Conservation (phyloP, 2,888 invertebrate genomes). For the Cosmopolites sordidus region DNA sequence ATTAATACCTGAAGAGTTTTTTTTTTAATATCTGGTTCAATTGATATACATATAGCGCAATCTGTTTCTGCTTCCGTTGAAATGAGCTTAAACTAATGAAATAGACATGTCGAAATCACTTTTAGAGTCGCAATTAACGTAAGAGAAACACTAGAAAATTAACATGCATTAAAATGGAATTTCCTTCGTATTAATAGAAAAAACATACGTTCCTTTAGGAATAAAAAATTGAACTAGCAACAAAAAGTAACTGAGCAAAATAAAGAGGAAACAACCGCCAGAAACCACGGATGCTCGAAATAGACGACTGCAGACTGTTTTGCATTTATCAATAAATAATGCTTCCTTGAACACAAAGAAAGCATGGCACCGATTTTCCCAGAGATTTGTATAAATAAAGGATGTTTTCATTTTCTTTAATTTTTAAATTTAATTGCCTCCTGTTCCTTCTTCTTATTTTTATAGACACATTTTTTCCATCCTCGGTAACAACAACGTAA, state of each 20-base stretch:
- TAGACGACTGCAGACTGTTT: slow-evolving; percentile 22
- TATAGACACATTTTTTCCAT: too few relatives aligned
- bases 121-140: too few relatives aligned
- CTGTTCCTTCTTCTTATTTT: not conserved
- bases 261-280: slow-evolving; percentile 1
- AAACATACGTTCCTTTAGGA: not conserved
- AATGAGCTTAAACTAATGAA: too few relatives aligned
- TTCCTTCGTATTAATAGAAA: not conserved
- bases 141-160: too few relatives aligned
- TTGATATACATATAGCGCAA: too few relatives aligned
- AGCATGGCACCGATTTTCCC: slow-evolving; percentile 32
- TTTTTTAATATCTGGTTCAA: too few relatives aligned
- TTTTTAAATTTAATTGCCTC: slow-evolving; percentile 29
- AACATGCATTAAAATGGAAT: too few relatives aligned
- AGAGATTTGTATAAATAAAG: slow-evolving; percentile 34
- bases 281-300: slow-evolving; percentile 7
- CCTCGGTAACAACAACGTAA: too few relatives aligned
- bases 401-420: slow-evolving; percentile 37
- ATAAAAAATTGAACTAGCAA: slow-evolving; percentile 4
- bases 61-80: too few relatives aligned
- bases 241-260: slow-evolving; percentile 5
- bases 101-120: too few relatives aligned
- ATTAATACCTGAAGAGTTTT: too few relatives aligned
- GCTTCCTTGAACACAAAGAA: slow-evolving; percentile 33
- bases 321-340: slow-evolving; percentile 32